These are phyloP conservation scores for Antennarius striatus DNA, from an alignment of 2,113 vertebrate genomes.

Conservation along the genomic window DNA sequence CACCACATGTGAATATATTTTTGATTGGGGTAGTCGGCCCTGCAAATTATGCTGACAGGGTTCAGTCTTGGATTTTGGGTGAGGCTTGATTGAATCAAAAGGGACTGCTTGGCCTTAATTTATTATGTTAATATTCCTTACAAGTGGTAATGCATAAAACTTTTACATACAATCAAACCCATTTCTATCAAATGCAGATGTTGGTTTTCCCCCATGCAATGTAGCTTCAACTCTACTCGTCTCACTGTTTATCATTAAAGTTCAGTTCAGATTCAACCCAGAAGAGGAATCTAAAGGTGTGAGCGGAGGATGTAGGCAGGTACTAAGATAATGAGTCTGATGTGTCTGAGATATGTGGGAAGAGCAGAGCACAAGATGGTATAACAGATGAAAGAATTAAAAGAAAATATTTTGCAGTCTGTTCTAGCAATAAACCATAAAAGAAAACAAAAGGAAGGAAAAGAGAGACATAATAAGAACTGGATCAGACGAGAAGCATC, in stretches of 20 bases:
- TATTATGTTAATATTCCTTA: background rate
- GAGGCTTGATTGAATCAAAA: no score
- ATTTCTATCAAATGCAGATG: background rate
- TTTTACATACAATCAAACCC: background rate
- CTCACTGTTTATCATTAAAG: background rate
- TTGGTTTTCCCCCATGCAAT: background rate
- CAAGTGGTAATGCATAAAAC: background rate
- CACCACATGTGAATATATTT: no score
- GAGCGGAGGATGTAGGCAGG: background rate
- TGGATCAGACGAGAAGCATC: conserved; percentile 30
- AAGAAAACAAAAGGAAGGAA: background rate
- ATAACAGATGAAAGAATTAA: background rate
- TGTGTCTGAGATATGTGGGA: background rate
- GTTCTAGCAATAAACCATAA: background rate
- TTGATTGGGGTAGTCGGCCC: no score
- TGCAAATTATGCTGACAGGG: no score
- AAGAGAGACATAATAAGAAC: background rate
- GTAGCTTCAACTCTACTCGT: background rate
- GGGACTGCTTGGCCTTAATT: no score
- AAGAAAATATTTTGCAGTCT: background rate
- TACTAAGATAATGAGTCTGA: background rate
- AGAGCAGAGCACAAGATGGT: background rate
- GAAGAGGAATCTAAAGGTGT: background rate
- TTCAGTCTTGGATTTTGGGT: no score
- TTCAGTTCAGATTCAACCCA: background rate